Percentiles rank a stretch among this genome's conserved stretches.
These are phyloP conservation scores for Notospermus geniculatus DNA, from an alignment of 1,140 invertebrate genomes.

Conservation along the genomic window DNA sequence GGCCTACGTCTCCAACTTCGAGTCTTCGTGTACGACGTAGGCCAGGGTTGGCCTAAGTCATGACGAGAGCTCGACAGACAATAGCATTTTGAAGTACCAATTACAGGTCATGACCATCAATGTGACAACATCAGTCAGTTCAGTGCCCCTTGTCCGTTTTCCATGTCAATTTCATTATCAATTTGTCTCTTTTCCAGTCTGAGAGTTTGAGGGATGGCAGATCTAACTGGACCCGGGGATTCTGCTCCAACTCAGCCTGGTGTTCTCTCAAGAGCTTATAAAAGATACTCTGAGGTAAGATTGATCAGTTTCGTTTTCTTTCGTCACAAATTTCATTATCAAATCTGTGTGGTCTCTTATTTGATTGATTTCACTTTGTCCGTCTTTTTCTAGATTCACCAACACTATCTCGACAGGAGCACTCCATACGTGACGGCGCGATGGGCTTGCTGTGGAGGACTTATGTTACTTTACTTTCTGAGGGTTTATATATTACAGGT, in stretches of 20 bases:
- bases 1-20: too few species aligned
- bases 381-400: slow-evolving; percentile 56
- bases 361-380: slow-evolving; percentile 8
- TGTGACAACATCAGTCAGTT: too few species aligned
- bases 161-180: too few species aligned
- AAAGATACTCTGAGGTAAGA: slow-evolving; percentile 10
- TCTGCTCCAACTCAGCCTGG: slow-evolving; percentile 2
- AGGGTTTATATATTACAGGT: slow-evolving; percentile 56
- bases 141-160: too few species aligned
- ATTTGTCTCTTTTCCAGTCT: too few species aligned
- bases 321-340: neutral
- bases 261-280: slow-evolving; percentile 1
- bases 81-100: too few species aligned
- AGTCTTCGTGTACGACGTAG: too few species aligned
- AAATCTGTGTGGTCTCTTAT: neutral
- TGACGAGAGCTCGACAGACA: too few species aligned
- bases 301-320: neutral
- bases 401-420: slow-evolving; percentile 60
- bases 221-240: neutral
- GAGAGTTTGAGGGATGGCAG: too few species aligned
- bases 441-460: slow-evolving; percentile 58
- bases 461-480: slow-evolving; percentile 53
- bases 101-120: too few species aligned
- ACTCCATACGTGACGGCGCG: slow-evolving; percentile 59
- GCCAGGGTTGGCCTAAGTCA: too few species aligned